Conservation (phyloP, 2,888 invertebrate genomes). For the Junonia oenone region DNA sequence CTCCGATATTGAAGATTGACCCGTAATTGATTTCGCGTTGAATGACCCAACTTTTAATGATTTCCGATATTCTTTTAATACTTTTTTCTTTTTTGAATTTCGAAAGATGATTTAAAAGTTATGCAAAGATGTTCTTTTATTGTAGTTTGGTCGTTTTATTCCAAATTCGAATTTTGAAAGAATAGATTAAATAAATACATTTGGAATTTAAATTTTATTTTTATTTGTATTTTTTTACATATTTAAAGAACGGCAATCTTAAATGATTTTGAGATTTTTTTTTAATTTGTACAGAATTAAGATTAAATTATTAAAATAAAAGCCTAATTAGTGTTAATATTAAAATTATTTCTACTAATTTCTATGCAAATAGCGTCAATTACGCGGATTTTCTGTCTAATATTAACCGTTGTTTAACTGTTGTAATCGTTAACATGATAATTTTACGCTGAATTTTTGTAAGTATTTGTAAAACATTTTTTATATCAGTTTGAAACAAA, state of each 20-base stretch:
- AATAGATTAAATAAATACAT: too few species aligned
- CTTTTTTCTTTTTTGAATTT: too few species aligned
- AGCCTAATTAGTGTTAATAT: background rate
- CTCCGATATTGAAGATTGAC: constrained; percentile 23
- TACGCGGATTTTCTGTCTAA: background rate
- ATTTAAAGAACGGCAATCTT: background rate
- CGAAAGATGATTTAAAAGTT: background rate
- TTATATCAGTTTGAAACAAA: too few species aligned
- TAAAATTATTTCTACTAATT: background rate
- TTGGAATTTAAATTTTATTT: background rate
- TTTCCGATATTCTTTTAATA: background rate
- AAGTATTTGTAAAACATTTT: too few species aligned
- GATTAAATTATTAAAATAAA: background rate
- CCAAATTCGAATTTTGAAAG: too few species aligned
- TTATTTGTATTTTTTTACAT: background rate
- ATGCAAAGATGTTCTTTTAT: too few species aligned
- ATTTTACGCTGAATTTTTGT: background rate
- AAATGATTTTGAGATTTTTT: background rate
- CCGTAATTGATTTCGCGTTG: constrained; percentile 22
- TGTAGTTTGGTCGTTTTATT: too few species aligned
- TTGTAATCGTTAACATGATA: too few species aligned
- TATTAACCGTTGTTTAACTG: background rate
- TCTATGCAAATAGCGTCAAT: background rate
- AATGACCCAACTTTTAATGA: constrained; percentile 8
- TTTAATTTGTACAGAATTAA: background rate